Evolutionary conservation across 2,797 vertebrate species (phyloP).

Genomic region (Dendrocincla fuliginosa): DNA sequence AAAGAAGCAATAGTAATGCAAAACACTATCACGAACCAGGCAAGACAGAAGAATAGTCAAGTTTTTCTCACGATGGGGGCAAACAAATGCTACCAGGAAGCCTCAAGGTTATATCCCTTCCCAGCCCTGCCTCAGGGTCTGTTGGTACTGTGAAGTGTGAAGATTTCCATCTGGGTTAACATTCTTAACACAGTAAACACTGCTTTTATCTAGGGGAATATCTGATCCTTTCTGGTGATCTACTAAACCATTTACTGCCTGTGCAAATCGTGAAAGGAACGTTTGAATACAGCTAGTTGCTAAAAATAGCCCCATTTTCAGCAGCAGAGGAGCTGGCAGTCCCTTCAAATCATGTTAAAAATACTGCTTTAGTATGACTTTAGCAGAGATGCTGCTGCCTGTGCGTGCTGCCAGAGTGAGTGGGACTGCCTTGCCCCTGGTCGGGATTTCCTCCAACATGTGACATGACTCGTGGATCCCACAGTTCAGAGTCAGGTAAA

Average conservation of each 20-base stretch:
- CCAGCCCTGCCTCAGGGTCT: background rate
- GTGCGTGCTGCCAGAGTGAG: background rate
- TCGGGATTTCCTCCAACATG: background rate
- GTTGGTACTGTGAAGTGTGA: background rate
- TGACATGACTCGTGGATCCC: background rate
- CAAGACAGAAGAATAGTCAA: background rate
- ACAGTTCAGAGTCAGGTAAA: background rate
- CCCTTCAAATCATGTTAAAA: slow-evolving; percentile 37
- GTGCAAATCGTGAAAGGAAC: background rate
- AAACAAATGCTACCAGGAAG: background rate
- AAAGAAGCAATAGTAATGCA: background rate
- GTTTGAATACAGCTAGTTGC: slow-evolving; percentile 16
- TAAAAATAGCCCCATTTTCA: slow-evolving; percentile 31
- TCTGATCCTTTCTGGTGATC: background rate
- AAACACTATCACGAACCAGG: background rate
- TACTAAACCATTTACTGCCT: background rate
- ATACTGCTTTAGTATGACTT: slow-evolving; percentile 18
- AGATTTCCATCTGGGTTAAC: background rate
- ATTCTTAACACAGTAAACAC: background rate
- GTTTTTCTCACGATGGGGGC: background rate
- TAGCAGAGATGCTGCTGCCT: slow-evolving; percentile 17
- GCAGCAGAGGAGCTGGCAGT: slow-evolving; percentile 31
- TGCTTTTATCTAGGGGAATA: background rate
- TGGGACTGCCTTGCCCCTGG: background rate
- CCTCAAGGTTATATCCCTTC: background rate